Percentiles rank a stretch among this genome's conserved stretches.
phyloP scores from a whole-genome alignment of 2,113 vertebrate species.

The Tamias sibiricus region DNA sequence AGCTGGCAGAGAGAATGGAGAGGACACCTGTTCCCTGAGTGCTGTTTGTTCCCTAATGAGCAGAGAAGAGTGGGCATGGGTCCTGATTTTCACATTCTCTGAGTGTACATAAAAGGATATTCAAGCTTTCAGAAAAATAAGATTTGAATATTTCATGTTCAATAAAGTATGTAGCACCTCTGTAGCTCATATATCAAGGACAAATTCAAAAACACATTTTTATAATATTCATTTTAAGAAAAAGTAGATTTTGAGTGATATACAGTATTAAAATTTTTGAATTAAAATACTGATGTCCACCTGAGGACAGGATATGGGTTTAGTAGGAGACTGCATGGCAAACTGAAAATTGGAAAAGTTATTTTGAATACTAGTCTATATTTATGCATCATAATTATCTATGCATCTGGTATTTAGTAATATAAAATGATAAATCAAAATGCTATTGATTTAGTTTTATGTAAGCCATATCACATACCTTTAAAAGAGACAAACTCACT shows the following conservation, averaged over 20 bases:
- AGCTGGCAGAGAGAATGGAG: neutral
- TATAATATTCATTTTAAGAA: neutral
- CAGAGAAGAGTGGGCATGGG: neutral
- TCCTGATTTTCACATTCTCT: neutral
- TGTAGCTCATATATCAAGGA: neutral
- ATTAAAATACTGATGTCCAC: neutral
- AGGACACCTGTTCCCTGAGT: slow-evolving; percentile 5
- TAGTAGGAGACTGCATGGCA: neutral
- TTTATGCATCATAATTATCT: slow-evolving; percentile 44
- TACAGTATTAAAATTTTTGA: neutral
- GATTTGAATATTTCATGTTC: neutral
- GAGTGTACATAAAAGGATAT: neutral
- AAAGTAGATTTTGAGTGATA: neutral
- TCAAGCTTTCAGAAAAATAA: neutral
- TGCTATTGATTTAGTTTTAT: neutral
- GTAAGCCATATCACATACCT: neutral
- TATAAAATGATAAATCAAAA: slow-evolving; percentile 39
- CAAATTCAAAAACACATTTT: neutral
- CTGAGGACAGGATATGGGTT: neutral
- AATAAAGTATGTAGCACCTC: neutral
- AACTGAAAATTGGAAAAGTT: neutral
- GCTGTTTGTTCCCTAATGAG: neutral
- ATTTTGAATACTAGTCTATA: slow-evolving; percentile 8
- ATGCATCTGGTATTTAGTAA: slow-evolving; percentile 43
- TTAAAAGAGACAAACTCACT: neutral